Percentiles rank a stretch among this genome's conserved stretches.
Conservation (phyloP, 1,140 invertebrate species). For the Habropoda laboriosa region DNA sequence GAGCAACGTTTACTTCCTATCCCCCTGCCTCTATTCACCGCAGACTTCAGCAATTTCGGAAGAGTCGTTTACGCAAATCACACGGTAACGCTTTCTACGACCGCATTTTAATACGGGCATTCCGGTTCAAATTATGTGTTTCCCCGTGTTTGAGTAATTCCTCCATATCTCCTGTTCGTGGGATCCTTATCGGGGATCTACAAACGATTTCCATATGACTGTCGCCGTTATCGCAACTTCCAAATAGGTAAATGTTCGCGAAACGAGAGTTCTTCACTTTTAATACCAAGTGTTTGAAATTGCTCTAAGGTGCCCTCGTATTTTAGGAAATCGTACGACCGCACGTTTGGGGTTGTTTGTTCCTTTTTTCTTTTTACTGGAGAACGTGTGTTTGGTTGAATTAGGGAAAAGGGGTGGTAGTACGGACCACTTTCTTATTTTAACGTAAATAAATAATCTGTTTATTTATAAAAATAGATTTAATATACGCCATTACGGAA, state of each 20-base stretch:
- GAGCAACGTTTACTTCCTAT: constrained; percentile 4
- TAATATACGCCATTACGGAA: too few relatives aligned
- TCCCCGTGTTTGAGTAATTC: background rate
- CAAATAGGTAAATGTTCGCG: background rate
- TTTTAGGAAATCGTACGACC: too few relatives aligned
- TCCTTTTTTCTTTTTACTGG: too few relatives aligned
- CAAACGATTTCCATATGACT: background rate
- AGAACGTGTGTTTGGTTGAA: too few relatives aligned
- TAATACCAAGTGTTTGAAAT: background rate
- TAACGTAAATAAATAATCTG: too few relatives aligned
- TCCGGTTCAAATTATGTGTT: background rate
- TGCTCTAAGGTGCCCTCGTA: background rate
- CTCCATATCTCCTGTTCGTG: background rate
- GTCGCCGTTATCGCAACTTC: background rate
- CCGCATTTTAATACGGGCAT: background rate
- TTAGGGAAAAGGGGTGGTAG: too few relatives aligned
- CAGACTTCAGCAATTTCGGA: constrained; percentile 36
- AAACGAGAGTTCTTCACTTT: constrained; percentile 10
- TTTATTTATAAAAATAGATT: too few relatives aligned
- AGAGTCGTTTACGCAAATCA: constrained; percentile 46
- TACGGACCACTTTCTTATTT: too few relatives aligned
- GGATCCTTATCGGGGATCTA: constrained; percentile 4
- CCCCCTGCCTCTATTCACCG: background rate
- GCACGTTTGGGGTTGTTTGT: too few relatives aligned
- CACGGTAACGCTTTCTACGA: constrained; percentile 12